Evolutionary conservation across 2,888 invertebrate species (phyloP), one percentile per base, ranked within the genome.

Genomic region (Dryococelus australis): DNA sequence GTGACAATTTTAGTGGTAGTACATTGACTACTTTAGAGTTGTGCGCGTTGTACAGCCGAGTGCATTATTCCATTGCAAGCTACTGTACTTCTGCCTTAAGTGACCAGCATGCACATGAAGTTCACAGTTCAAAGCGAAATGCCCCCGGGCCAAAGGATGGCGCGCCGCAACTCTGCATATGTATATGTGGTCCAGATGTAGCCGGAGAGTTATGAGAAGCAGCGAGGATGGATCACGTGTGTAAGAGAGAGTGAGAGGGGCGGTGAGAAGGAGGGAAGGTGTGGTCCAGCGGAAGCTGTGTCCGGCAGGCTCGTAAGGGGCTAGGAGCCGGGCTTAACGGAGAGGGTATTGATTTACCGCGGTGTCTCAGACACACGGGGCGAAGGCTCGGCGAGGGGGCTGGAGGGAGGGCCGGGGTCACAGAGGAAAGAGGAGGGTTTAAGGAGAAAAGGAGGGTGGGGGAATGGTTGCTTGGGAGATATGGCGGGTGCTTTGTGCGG

Each of bases 251-350:
- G 20, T 2, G 65, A n/a, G 65, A 65, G 1, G 65, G 20, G 24
- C 12, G 65, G 65, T 2, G 65, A n/a, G 65, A 65, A 0, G 65
- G 20, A 65, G 65, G 65, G 65, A 65, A 65, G 65, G 65, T n/a
- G 65, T 65, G 65, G 65, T 65, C 65, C 65, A 65, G 65, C 65
- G 65, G 65, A 65, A 65, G 65, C 65, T 65, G 65, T 65, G 65
- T 65, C 65, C 65, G 65, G 65, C 65, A 65, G 65, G 35, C 65
- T 65, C 24, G 65, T 65, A 65, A 65, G 65, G 65, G 65, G 65
- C 65, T n/a, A 65, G 65, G 47, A 47, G 47, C 47, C 47, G 47
- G 65, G 65, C 65, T 65, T 65, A 65, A 24, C 65, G 65, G 65
- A 65, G 65, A 65, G 65, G 65, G 65, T 65, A 65, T 65, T 65